phyloP scores from a whole-genome alignment of 2,113 vertebrate genomes.

The Ginglymostoma cirratum region DNA sequence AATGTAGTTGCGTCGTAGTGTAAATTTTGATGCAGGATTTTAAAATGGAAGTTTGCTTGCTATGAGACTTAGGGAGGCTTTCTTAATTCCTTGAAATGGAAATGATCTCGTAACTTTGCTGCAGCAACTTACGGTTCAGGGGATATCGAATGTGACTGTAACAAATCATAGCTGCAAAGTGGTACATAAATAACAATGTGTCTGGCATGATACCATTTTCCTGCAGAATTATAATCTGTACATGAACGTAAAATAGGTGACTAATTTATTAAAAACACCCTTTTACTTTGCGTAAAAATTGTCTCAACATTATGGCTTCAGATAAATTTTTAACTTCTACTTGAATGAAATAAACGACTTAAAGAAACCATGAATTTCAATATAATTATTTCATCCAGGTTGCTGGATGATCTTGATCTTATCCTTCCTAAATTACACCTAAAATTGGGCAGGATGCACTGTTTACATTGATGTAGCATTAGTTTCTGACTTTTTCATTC shows the following conservation, averaged over 20 bases:
- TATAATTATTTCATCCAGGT: background rate
- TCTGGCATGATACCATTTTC: background rate
- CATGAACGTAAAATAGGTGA: background rate
- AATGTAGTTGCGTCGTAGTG: background rate
- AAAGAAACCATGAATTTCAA: background rate
- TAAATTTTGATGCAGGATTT: background rate
- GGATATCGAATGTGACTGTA: background rate
- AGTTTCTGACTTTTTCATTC: background rate
- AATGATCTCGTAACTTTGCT: background rate
- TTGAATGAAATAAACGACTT: background rate
- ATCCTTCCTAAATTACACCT: background rate
- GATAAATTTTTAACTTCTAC: background rate
- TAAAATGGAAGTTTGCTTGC: background rate
- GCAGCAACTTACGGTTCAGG: background rate
- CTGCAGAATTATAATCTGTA: background rate
- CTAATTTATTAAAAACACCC: background rate
- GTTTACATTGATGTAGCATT: too few species aligned
- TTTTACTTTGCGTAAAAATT: background rate
- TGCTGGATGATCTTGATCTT: background rate
- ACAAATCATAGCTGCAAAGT: constrained; percentile 1
- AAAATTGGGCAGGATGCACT: background rate
- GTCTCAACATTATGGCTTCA: background rate
- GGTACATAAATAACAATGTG: background rate
- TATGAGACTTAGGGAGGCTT: background rate
- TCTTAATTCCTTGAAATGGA: background rate